Evolutionary conservation across 2,113 vertebrate species (phyloP).

Genomic region (Myocastor coypus): DNA sequence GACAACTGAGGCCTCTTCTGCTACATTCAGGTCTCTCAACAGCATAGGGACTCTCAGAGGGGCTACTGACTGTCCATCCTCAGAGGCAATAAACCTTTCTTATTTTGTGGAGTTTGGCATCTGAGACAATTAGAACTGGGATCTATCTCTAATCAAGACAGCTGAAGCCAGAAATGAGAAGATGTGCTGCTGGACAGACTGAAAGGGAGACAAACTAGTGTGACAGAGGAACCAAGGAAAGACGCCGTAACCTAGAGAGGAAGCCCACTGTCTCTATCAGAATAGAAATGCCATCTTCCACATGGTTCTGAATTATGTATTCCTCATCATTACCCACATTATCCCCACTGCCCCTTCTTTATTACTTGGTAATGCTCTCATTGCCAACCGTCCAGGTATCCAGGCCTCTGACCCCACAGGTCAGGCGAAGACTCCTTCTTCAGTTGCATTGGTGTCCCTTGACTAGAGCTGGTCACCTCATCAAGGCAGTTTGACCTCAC

Average conservation of each 20-base stretch:
- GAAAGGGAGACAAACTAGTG: neutral
- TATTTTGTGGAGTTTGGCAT: neutral
- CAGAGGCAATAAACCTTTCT: neutral
- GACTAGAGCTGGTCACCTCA: neutral
- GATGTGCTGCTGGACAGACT: neutral
- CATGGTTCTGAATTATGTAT: neutral
- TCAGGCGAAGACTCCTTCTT: neutral
- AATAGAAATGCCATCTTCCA: neutral
- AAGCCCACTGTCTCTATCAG: neutral
- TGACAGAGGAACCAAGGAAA: neutral
- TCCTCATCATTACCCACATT: neutral
- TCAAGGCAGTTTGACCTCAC: accelerated
- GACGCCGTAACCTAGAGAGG: neutral
- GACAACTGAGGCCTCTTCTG: neutral
- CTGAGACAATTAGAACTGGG: neutral
- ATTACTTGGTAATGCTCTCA: neutral
- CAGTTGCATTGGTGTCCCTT: neutral
- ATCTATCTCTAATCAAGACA: neutral
- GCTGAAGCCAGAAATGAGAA: neutral
- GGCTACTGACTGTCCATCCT: neutral
- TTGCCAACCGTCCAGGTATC: no score
- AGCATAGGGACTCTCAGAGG: neutral
- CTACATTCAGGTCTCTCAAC: neutral
- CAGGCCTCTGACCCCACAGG: neutral
- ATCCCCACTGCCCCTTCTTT: neutral